Base-by-base conservation (phyloP, 2,888 invertebrate species). In the Iphiclides podalirius region DNA sequence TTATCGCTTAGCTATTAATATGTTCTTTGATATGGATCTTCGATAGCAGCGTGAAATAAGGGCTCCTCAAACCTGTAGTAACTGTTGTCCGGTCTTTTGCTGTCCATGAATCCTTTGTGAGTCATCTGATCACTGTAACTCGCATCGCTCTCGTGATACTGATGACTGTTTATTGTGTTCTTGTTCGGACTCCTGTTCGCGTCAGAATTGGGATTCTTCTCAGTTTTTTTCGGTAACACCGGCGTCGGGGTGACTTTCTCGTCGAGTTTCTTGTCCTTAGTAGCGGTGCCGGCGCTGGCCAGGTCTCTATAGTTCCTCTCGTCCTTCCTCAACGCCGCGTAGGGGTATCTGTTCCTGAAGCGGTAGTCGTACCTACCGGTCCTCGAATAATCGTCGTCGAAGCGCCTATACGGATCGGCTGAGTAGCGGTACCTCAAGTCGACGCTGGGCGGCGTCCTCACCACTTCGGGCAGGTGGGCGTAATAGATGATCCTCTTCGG, bases 401-500 rank as follows among this genome's bases (percentile, higher is more conserved):
- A 74, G 1, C 85, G 79, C 47, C 81, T 76, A 58, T 88, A 86
- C 7, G 89, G 86, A 53, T 87, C 89, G 0, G 67, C 72, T 0
- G 80, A 75, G 58, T 90, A 91, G 59, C 90, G 77, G 61, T 90
- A 90, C 42, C 90, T 75, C 28, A 90, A 68, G 66, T 90, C 91
- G 7, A 90, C 90, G 59, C 86, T 90, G 6, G 91, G 90, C 13
- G 91, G 91, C 14, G 91, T 90, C 44, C 93, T 80, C 0, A 92
- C 91, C 2, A 93, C 91, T 72, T 93, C 93, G 7, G 93, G 93
- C 17, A 93, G 74, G 66, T 92, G 92, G 0, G 93, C 93, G 59
- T 93, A 93, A 65, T 93, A 93, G 48, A 93, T 92, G 46, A 93
- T 92, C 50, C 93, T 87, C 61, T 90, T 90, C 4, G 90, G 90